phyloP scores from a whole-genome alignment of 2,797 vertebrate genomes.

The Cuniculus paca region DNA sequence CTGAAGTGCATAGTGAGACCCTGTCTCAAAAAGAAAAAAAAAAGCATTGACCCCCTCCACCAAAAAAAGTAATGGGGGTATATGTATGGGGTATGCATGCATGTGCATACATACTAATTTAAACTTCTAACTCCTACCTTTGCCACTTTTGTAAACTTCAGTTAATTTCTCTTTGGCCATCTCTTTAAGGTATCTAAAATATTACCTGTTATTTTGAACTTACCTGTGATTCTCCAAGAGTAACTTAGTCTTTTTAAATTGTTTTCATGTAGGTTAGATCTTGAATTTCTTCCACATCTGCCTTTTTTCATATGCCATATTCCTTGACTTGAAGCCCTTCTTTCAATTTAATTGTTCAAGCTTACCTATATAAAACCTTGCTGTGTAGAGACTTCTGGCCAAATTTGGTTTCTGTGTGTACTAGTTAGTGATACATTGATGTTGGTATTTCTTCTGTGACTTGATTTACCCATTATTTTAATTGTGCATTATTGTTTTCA shows the following conservation, averaged over 20 bases:
- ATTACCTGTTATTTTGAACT: neutral
- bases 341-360: conserved; percentile 18
- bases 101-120: neutral
- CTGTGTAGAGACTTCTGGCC: neutral
- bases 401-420: neutral
- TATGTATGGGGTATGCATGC: neutral
- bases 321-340: neutral
- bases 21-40: too few species aligned
- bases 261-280: conserved; percentile 20
- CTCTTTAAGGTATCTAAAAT: conserved; percentile 16
- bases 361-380: neutral
- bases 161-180: conserved; percentile 36
- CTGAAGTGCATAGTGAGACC: too few species aligned
- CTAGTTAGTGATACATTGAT: neutral
- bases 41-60: too few species aligned
- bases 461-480: conserved; percentile 29
- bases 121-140: neutral
- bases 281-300: neutral
- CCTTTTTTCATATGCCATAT: neutral
- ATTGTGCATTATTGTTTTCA: neutral
- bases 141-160: conserved; percentile 1
- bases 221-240: neutral
- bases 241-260: conserved; percentile 47
- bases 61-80: too few species aligned
- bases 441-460: conserved; percentile 6